Conservation (phyloP, 1,140 invertebrate species). For the Caerostris darwini region DNA sequence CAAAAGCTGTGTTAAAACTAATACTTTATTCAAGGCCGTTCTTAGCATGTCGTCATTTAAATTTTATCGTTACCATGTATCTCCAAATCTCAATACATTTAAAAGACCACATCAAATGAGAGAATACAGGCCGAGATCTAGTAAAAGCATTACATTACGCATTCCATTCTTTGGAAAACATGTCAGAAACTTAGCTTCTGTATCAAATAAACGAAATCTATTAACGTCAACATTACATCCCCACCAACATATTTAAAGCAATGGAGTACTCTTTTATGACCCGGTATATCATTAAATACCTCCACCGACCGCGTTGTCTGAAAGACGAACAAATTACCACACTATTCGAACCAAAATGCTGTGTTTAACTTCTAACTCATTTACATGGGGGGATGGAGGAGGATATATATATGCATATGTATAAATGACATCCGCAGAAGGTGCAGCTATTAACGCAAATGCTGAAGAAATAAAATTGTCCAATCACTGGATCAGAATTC, state of each 20-base stretch:
- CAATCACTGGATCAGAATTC: constrained; percentile 41
- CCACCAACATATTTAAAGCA: not conserved
- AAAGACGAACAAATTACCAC: constrained; percentile 60
- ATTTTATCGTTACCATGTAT: no score
- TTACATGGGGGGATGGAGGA: not conserved
- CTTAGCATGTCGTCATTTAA: no score
- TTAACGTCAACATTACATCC: not conserved
- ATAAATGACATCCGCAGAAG: constrained; percentile 49
- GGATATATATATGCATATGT: not conserved
- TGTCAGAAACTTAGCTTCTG: constrained; percentile 5
- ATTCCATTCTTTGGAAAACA: not conserved
- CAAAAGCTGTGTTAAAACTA: no score
- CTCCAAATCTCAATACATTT: no score
- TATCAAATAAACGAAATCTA: constrained; percentile 38
- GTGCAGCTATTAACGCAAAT: constrained; percentile 39
- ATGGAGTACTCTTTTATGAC: constrained; percentile 13
- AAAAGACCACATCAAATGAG: no score
- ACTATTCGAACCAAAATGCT: constrained; percentile 11
- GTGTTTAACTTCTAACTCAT: constrained; percentile 31
- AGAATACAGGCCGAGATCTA: no score
- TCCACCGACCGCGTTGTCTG: constrained; percentile 1
- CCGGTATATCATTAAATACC: constrained; percentile 35
- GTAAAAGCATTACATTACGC: not conserved
- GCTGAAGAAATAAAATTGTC: constrained; percentile 6
- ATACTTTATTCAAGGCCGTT: no score